Evolutionary conservation across 2,888 invertebrate genomes (phyloP).

Genomic region (Epinotia bilunana): DNA sequence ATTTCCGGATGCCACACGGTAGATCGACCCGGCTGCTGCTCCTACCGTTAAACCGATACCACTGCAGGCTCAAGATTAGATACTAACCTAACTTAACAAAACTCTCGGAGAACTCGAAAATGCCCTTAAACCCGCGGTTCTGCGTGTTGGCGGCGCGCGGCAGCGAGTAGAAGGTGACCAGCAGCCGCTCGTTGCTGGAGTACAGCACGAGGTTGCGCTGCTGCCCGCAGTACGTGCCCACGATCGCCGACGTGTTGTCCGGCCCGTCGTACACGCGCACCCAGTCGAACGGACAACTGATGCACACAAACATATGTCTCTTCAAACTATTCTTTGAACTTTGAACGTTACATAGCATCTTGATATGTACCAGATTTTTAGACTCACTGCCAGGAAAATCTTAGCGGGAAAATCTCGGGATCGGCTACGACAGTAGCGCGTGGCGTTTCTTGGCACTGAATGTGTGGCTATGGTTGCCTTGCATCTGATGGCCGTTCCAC

Average conservation of each 20-base stretch:
- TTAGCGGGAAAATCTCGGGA: no score
- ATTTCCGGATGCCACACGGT: no score
- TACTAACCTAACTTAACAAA: slow-evolving; percentile 98
- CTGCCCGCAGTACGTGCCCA: slow-evolving; percentile 98
- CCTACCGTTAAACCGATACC: no score
- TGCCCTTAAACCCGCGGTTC: slow-evolving; percentile 99
- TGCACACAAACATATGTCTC: not conserved
- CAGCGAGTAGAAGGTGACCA: slow-evolving; percentile 96
- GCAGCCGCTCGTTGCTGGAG: slow-evolving; percentile 95
- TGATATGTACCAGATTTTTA: no score
- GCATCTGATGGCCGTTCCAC: no score
- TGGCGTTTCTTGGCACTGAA: no score
- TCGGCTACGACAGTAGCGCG: no score
- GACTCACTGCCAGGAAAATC: no score
- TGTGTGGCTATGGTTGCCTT: no score
- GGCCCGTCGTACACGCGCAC: slow-evolving; percentile 98
- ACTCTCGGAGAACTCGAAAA: slow-evolving; percentile 99
- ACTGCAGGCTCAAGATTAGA: not conserved
- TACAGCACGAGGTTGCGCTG: slow-evolving; percentile 98
- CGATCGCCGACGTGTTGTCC: slow-evolving; percentile 93
- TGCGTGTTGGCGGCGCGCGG: slow-evolving; percentile 96
- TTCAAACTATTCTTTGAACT: no score
- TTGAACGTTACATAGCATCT: no score
- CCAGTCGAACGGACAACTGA: slow-evolving; percentile 99
- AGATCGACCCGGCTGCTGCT: no score